phyloP scores from a whole-genome alignment of 2,797 vertebrate species.

The Loris lydekkerianus region DNA sequence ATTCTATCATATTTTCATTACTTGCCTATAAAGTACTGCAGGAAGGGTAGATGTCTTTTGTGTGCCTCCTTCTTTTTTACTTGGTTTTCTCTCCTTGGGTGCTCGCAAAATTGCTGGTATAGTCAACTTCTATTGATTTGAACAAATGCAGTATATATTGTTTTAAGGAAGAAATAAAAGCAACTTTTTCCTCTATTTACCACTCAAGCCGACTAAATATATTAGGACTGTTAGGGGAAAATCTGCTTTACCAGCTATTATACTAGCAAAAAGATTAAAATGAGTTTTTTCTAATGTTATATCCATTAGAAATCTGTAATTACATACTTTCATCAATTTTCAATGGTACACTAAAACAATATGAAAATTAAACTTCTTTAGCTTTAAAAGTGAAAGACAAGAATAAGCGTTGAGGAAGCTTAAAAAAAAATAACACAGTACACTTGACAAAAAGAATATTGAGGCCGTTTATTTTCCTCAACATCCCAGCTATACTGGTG shows the following conservation, averaged over 20 bases:
- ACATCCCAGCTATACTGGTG: constrained; percentile 87
- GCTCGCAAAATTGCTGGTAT: constrained; percentile 95
- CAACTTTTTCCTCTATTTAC: constrained; percentile 56
- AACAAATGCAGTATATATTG: constrained; percentile 84
- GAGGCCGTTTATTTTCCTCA: constrained; percentile 88
- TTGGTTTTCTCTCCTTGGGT: constrained; percentile 98
- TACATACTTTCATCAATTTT: constrained; percentile 55
- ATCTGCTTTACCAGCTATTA: constrained; percentile 68
- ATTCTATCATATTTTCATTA: constrained; percentile 52
- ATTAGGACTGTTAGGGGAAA: constrained; percentile 32
- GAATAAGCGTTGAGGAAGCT: constrained; percentile 24
- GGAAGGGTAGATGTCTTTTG: constrained; percentile 95
- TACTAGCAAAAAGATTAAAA: constrained; percentile 61
- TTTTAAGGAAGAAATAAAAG: constrained; percentile 72
- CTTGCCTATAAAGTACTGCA: constrained; percentile 97
- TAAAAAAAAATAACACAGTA: constrained; percentile 63
- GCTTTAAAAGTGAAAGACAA: constrained; percentile 79
- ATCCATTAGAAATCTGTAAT: constrained; percentile 53
- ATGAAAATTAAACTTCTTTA: constrained; percentile 69
- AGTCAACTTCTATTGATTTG: constrained; percentile 93
- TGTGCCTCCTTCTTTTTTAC: constrained; percentile 97
- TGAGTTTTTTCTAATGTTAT: constrained; percentile 45
- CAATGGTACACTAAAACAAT: constrained; percentile 31
- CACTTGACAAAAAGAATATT: constrained; percentile 85
- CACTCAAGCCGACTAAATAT: constrained; percentile 55